These are phyloP conservation scores for Oryctes rhinoceros DNA, from an alignment of 1,140 invertebrate genomes.

Conservation along the genomic window DNA sequence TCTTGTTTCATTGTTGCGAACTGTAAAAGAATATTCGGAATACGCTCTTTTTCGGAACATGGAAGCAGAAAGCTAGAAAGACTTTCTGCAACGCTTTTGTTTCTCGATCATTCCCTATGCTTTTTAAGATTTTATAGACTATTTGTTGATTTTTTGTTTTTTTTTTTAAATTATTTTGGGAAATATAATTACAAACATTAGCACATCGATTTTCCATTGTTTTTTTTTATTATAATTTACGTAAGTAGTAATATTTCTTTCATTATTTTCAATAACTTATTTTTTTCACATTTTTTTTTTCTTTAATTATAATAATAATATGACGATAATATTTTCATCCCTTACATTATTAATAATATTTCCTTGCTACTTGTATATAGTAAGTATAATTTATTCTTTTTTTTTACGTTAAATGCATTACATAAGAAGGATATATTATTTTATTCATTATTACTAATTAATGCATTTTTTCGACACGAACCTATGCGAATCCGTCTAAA, in stretches of 20 bases:
- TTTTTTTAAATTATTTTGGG: not conserved
- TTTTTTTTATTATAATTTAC: not conserved
- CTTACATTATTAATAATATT: conserved; percentile 1
- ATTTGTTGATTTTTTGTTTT: no score
- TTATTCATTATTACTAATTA: conserved; percentile 51
- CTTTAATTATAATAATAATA: not conserved
- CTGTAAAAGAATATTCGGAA: not conserved
- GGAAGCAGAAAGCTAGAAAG: conserved; percentile 49
- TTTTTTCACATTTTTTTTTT: conserved; percentile 1
- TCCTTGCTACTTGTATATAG: not conserved
- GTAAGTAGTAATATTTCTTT: not conserved
- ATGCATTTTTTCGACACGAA: conserved; percentile 45
- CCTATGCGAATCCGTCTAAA: conserved; percentile 40
- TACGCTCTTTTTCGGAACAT: conserved; percentile 43
- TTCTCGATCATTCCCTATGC: no score
- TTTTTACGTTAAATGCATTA: conserved; percentile 1
- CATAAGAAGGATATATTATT: conserved; percentile 48
- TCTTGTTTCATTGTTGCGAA: no score
- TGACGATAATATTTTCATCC: conserved; percentile 11
- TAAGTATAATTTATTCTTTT: not conserved
- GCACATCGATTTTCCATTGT: not conserved
- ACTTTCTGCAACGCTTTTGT: no score
- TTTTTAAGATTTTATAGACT: no score
- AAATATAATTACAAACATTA: conserved; percentile 23
- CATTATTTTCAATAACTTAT: not conserved